These are phyloP conservation scores for Platyscapa corneri DNA, from an alignment of 1,140 invertebrate genomes.

Conservation along the genomic window DNA sequence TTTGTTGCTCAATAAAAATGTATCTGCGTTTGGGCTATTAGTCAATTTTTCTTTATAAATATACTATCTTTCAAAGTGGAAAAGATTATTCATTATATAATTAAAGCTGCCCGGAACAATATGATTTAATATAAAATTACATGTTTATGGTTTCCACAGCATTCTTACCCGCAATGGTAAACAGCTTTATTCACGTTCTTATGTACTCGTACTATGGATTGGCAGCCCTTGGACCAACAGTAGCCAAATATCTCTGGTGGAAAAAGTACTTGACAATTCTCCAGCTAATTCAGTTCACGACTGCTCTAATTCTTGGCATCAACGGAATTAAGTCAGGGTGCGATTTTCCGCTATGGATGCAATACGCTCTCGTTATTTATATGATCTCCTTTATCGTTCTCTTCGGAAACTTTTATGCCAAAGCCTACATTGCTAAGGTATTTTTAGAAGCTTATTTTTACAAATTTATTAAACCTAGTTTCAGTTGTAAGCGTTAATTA, in stretches of 20 bases:
- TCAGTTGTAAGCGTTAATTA: no score
- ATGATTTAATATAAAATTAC: no score
- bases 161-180: constrained; percentile 90
- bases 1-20: no score
- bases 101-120: no score
- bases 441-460: constrained; percentile 32
- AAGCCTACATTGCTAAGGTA: constrained; percentile 86
- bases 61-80: no score
- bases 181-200: constrained; percentile 92
- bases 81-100: no score
- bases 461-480: neutral
- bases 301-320: constrained; percentile 86
- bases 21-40: no score
- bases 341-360: constrained; percentile 95
- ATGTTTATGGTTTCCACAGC: constrained; percentile 73
- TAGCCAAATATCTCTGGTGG: constrained; percentile 92
- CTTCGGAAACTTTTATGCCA: constrained; percentile 93
- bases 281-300: constrained; percentile 91
- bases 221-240: constrained; percentile 85
- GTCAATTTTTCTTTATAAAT: no score
- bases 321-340: constrained; percentile 89
- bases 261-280: constrained; percentile 94
- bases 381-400: constrained; percentile 93
- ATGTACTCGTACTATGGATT: constrained; percentile 96
- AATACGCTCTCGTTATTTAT: constrained; percentile 92